Evolutionary conservation across 2,113 vertebrate species (phyloP).

Genomic region (Callipepla californica): DNA sequence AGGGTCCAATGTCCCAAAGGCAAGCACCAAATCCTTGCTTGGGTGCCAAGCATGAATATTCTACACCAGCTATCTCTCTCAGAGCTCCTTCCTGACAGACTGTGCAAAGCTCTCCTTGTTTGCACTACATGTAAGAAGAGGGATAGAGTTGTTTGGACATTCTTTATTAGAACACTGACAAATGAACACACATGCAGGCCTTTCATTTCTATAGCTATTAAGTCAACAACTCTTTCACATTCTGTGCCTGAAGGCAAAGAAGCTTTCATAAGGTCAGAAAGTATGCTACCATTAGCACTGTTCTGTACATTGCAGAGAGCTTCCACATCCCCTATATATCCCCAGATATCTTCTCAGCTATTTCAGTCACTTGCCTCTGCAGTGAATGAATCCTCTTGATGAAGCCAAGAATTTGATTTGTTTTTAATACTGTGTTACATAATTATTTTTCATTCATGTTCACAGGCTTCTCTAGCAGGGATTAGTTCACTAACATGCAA

Average conservation of each 20-base stretch:
- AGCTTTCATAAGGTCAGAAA: background rate
- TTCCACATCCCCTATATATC: background rate
- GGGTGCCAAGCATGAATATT: background rate
- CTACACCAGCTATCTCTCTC: background rate
- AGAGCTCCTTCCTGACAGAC: background rate
- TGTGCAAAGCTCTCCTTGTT: background rate
- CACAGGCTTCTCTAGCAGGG: background rate
- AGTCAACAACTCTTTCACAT: background rate
- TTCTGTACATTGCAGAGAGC: background rate
- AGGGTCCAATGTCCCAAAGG: background rate
- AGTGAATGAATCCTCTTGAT: background rate
- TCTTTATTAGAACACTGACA: background rate
- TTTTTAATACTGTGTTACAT: background rate
- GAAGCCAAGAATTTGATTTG: background rate
- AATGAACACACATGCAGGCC: background rate
- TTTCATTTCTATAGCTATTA: background rate
- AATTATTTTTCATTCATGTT: background rate
- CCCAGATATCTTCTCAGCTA: background rate
- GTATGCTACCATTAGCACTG: background rate
- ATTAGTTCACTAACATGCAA: background rate
- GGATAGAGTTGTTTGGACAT: background rate
- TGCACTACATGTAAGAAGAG: background rate
- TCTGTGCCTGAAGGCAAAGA: background rate
- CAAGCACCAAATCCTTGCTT: background rate
- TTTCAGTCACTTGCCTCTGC: background rate